Base-by-base conservation (phyloP, 2,113 vertebrate genomes). In the Pseudopipra pipra region DNA sequence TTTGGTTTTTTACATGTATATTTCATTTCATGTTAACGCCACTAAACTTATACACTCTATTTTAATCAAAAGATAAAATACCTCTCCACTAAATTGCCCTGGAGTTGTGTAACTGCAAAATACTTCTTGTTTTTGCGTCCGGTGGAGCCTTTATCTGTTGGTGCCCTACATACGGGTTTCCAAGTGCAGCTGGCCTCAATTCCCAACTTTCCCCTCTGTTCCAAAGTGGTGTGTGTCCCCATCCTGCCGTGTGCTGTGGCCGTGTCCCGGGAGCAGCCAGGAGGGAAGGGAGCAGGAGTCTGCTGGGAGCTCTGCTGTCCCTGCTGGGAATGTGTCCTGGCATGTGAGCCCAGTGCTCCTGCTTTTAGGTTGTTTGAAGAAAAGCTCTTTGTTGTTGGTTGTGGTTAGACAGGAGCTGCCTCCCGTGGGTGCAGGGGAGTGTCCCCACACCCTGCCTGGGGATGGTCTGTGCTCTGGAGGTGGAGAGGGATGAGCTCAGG, bases 211-310 rank as follows among this genome's bases (percentile, higher is more conserved):
- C 28, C 11, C 54, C 22, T 55, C 27, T 1, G 2, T 31, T 62
- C 46, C 0, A 0, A 30, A 54, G 67, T 3, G 39, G 8, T 23
- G 27, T 0, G 0, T 17, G 52, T 28, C 20, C 5, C 51, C 0
- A 0, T 11, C 71, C 28, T 51, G 55, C 61, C 1, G 1, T 12
- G 35, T 17, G 43, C 44, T 5, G 9, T 2, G 5, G 25, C 25
- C 1, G 1, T 14, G 30, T 30, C 46, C 4, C 3, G 11, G 51
- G 76, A 37, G 51, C 58, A 2, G 25, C 18, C 28, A 8, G 0
- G 41, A 55, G n/a, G 46, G 21, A 25, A 13, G 41, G 33, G 78
- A 20, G 17, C 52, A 44, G 55, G 61, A 6, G 3, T 41, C 39
- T 63, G 70, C 54, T 15, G 0, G 4, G 18, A 63, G 43, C 75